These are phyloP conservation scores for Ceyx margarethae DNA, from an alignment of 2,113 vertebrate genomes.

Conservation along the genomic window DNA sequence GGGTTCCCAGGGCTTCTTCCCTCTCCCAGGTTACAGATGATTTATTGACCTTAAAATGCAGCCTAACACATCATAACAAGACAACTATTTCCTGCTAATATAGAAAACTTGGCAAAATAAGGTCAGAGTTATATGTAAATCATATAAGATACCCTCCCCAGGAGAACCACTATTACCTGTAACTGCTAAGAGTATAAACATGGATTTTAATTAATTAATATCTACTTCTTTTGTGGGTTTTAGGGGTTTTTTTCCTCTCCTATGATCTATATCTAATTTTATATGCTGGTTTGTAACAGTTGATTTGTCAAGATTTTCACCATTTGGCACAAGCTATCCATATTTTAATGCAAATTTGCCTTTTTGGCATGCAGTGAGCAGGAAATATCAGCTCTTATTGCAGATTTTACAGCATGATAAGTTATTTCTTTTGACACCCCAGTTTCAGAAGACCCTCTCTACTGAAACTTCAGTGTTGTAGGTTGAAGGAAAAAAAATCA, in stretches of 20 bases:
- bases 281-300: background rate
- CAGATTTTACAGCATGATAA: background rate
- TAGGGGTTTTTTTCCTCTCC: background rate
- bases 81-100: background rate
- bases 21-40: background rate
- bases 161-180: background rate
- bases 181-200: background rate
- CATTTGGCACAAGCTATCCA: background rate
- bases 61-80: background rate
- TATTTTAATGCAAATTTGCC: background rate
- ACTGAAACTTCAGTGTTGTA: background rate
- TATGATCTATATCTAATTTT: background rate
- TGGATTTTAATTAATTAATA: background rate
- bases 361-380: background rate
- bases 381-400: background rate
- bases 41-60: background rate
- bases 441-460: background rate
- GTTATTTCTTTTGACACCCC: background rate
- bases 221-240: background rate
- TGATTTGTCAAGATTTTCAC: background rate
- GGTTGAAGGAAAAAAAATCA: background rate
- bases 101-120: background rate
- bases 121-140: background rate
- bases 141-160: background rate
- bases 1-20: background rate